These are phyloP conservation scores for Pogona vitticeps DNA, from an alignment of 2,113 vertebrate species.

Conservation along the genomic window DNA sequence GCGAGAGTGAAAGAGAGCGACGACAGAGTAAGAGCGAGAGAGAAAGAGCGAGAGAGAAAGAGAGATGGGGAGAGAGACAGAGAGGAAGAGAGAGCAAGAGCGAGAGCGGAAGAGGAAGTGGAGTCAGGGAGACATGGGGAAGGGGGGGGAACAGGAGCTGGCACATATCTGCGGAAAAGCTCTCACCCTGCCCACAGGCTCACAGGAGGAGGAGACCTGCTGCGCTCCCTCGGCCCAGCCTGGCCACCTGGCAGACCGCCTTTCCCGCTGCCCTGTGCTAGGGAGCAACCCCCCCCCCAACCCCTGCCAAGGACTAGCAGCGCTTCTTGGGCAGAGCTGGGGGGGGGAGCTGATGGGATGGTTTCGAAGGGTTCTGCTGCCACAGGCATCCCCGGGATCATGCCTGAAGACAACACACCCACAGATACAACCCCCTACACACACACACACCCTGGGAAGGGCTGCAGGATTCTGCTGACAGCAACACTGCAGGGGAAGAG, in stretches of 20 bases:
- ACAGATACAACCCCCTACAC: neutral
- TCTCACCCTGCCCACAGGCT: neutral
- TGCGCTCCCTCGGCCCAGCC: neutral
- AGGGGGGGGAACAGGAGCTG: neutral
- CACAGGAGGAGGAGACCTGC: too few relatives aligned
- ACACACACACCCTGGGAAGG: too few relatives aligned
- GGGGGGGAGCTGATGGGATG: too few relatives aligned
- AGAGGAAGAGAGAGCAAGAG: neutral
- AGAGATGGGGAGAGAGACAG: too few relatives aligned
- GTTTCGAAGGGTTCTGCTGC: neutral
- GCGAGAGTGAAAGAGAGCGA: neutral
- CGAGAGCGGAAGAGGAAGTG: neutral
- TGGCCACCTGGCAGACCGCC: neutral
- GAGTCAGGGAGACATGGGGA: too few relatives aligned
- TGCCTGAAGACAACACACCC: too few relatives aligned
- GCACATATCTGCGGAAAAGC: neutral
- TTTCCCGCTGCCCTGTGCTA: too few relatives aligned
- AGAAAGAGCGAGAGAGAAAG: neutral
- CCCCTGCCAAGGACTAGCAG: neutral
- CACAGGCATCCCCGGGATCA: too few relatives aligned
- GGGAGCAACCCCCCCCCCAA: neutral
- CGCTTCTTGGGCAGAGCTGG: neutral
- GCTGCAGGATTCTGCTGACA: neutral
- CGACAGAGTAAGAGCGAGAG: slow-evolving; percentile 12
- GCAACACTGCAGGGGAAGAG: neutral